Percentiles rank a stretch among this genome's conserved stretches.
Evolutionary conservation across 2,888 invertebrate species (phyloP).

Genomic region (Morpho helenor): DNA sequence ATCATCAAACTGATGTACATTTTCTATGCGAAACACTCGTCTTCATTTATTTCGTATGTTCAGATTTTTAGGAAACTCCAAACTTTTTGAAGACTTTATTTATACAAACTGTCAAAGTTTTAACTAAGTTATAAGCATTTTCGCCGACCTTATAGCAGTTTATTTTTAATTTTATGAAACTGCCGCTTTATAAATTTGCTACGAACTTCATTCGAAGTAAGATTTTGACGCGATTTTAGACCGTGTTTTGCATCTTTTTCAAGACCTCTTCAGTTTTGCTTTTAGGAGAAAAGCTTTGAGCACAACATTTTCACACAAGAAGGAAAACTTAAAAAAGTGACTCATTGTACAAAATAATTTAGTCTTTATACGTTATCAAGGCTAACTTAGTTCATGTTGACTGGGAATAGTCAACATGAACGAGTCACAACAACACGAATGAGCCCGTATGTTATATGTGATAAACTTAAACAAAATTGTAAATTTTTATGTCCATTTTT

Average conservation of each 20-base stretch:
- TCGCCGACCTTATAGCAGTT: conserved; percentile 5
- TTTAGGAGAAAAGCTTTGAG: conserved; percentile 23
- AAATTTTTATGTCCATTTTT: too few species aligned
- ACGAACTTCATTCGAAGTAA: conserved; percentile 11
- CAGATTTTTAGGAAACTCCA: conserved; percentile 11
- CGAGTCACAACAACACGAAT: too few species aligned
- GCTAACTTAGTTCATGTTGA: background rate
- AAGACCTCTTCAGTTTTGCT: conserved; percentile 21
- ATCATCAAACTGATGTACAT: conserved; percentile 17
- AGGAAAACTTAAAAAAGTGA: too few species aligned
- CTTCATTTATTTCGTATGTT: conserved; percentile 16
- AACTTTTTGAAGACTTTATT: conserved; percentile 15
- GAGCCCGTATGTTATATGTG: too few species aligned
- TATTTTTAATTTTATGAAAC: conserved; percentile 12
- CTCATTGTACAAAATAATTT: background rate
- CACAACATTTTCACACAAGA: conserved; percentile 7
- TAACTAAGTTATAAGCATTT: conserved; percentile 10
- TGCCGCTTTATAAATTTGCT: conserved; percentile 7
- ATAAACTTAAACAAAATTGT: too few species aligned
- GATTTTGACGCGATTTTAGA: conserved; percentile 23
- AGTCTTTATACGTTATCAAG: background rate
- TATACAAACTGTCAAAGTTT: conserved; percentile 14
- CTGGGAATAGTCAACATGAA: too few species aligned
- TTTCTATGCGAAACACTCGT: conserved; percentile 16
- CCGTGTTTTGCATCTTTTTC: conserved; percentile 18